Evolutionary conservation across 2,888 invertebrate genomes (phyloP), one percentile per base, ranked within the genome.

Genomic region (Drosophila cognata): DNA sequence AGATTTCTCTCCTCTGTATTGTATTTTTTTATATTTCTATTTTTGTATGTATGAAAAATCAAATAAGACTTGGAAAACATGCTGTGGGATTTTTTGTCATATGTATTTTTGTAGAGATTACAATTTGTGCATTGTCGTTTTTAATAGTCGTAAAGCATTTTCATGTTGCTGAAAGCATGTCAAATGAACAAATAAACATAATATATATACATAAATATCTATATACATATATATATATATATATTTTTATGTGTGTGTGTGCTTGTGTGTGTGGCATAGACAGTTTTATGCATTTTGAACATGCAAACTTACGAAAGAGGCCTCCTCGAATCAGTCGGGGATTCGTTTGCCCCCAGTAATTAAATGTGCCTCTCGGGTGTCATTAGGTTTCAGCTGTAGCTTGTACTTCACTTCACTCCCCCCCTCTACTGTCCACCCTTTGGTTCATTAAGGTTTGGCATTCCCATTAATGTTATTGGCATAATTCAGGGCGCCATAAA

Each of bases 111-210:
- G 76, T 61, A 52, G 69, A 79, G 74, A 78, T 82, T 81, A 73
- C 83, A 83, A 83, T 83, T 88, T 79, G 77, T 85, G 74, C 79
- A 79, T 86, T 80, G 78, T 76, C 73, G 56, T 71, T 82, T 86
- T 86, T 86, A 82, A 86, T 88, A 81, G 88, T 76, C 81, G 83
- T 82, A 86, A 84, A 86, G 88, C 85, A 88, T 88, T 86, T 86
- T 68, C 86, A 82, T 88, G 88, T 88, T 82, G 81, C 69, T 80
- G 75, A 82, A 88, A 84, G 79, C 82, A 69, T 78, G 78, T 76
- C 65, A 69, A 46, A 46, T 46, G 25, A 25, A 46, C 16, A 46
- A 46, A 25, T 46, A 46, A 8, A 46, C 25, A 25, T 25, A 46
- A 16, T 16, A 7, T 46, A 7, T 43, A 13, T 52, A 53, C 29